Percentiles rank a stretch among this genome's conserved stretches.
These are phyloP conservation scores for Zalophus californianus DNA, from an alignment of 2,797 vertebrate species.

Conservation along the genomic window DNA sequence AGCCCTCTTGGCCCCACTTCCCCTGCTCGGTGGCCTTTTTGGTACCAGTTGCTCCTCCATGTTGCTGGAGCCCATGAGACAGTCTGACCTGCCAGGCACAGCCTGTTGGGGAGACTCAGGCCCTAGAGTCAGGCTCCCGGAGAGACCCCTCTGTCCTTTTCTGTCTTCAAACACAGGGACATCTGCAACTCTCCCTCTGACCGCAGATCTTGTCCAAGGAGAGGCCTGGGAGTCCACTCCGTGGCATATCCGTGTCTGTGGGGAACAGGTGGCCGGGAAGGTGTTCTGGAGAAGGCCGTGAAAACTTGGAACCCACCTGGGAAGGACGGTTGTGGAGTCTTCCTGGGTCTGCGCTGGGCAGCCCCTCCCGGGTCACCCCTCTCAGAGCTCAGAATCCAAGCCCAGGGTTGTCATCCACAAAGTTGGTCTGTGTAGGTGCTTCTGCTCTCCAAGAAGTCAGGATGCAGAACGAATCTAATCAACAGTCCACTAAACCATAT, in stretches of 20 bases:
- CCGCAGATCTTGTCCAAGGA: neutral
- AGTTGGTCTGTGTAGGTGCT: neutral
- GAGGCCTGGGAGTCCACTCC: neutral
- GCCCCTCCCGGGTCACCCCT: accelerated
- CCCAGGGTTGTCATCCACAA: too few species aligned
- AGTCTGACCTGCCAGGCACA: neutral
- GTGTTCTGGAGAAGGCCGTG: neutral
- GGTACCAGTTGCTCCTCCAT: too few species aligned
- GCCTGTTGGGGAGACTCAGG: neutral
- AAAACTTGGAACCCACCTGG: accelerated
- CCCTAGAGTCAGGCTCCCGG: neutral
- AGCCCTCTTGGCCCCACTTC: accelerated
- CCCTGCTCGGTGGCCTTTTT: neutral
- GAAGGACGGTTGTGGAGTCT: too few species aligned
- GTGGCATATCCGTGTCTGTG: accelerated
- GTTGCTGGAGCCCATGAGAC: neutral
- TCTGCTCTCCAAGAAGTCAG: neutral
- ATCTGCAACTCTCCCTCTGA: neutral
- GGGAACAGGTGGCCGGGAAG: neutral
- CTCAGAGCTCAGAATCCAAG: neutral
- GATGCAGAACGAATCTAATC: neutral
- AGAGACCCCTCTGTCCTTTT: neutral
- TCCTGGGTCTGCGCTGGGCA: neutral
- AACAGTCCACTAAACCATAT: too few species aligned
- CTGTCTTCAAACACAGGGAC: neutral